Evolutionary conservation across 2,113 vertebrate species (phyloP).

Genomic region (Cygnus atratus): DNA sequence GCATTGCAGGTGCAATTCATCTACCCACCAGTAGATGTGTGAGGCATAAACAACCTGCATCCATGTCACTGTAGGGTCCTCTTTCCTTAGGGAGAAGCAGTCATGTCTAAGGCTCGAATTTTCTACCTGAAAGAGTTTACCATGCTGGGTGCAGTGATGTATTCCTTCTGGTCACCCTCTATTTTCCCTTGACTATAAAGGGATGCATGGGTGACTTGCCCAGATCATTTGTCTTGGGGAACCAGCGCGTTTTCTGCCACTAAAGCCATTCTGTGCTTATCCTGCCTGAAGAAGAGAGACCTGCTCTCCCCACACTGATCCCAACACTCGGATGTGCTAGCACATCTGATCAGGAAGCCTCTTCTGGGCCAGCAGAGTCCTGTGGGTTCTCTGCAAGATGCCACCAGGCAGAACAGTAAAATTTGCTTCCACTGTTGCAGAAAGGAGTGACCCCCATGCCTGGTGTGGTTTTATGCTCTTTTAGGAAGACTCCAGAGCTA

Average conservation of each 20-base stretch:
- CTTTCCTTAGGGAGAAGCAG: too few species aligned
- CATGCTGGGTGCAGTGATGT: not conserved
- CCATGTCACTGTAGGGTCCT: not conserved
- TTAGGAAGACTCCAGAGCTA: not conserved
- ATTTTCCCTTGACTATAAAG: not conserved
- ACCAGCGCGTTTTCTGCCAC: fast-evolving
- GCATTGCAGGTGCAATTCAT: not conserved
- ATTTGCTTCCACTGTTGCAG: not conserved
- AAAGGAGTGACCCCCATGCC: not conserved
- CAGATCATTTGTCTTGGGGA: too few species aligned
- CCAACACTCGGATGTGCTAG: not conserved
- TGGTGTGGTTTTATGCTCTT: not conserved
- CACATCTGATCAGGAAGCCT: not conserved
- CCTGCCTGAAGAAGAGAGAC: not conserved
- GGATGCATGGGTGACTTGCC: not conserved
- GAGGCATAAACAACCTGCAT: not conserved
- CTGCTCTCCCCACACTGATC: not conserved
- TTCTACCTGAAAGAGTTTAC: not conserved
- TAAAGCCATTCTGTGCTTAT: not conserved
- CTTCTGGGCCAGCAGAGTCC: not conserved
- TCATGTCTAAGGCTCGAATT: too few species aligned
- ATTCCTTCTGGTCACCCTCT: not conserved
- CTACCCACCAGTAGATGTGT: not conserved
- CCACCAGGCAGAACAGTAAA: not conserved
- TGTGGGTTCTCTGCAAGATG: not conserved